Evolutionary conservation across 2,888 invertebrate genomes (phyloP).

Genomic region (Conus canariensis): DNA sequence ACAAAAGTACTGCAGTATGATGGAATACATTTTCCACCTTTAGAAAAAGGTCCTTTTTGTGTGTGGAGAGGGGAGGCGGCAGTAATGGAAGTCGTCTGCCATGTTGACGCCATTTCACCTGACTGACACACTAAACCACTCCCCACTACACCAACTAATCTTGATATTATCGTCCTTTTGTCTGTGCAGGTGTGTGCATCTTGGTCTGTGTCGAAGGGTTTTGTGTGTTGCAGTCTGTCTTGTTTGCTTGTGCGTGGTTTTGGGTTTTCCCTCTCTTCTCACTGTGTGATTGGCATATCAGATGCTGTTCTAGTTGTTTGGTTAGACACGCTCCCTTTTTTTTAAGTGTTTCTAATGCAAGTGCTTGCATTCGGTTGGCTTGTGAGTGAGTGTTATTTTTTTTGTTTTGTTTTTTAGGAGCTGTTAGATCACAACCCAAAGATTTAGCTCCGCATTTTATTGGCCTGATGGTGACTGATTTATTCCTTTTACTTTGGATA

Average conservation of each 20-base stretch:
- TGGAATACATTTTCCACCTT: too few relatives aligned
- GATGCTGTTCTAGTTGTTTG: too few relatives aligned
- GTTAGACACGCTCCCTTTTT: too few relatives aligned
- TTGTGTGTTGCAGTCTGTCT: background rate
- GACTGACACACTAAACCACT: constrained; percentile 11
- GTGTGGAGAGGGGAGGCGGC: background rate
- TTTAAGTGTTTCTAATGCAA: too few relatives aligned
- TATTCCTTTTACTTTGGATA: too few relatives aligned
- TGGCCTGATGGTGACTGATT: too few relatives aligned
- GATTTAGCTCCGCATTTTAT: too few relatives aligned
- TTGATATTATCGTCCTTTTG: background rate
- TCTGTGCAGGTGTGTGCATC: background rate
- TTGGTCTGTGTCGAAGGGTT: background rate
- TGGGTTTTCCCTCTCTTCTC: background rate
- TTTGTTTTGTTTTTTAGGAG: too few relatives aligned
- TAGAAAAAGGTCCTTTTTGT: background rate
- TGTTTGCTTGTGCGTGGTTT: background rate
- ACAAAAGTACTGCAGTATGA: too few relatives aligned
- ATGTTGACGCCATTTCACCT: background rate
- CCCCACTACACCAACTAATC: background rate
- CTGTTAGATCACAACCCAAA: too few relatives aligned
- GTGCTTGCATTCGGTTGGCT: too few relatives aligned
- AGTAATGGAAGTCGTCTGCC: background rate
- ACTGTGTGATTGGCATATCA: background rate
- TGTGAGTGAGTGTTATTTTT: too few relatives aligned